A percentile compares a stretch with the other conserved stretches of the same genome.
These are phyloP conservation scores for Lepidotrigona ventralis DNA, from an alignment of 1,140 invertebrate genomes.

Conservation along the genomic window DNA sequence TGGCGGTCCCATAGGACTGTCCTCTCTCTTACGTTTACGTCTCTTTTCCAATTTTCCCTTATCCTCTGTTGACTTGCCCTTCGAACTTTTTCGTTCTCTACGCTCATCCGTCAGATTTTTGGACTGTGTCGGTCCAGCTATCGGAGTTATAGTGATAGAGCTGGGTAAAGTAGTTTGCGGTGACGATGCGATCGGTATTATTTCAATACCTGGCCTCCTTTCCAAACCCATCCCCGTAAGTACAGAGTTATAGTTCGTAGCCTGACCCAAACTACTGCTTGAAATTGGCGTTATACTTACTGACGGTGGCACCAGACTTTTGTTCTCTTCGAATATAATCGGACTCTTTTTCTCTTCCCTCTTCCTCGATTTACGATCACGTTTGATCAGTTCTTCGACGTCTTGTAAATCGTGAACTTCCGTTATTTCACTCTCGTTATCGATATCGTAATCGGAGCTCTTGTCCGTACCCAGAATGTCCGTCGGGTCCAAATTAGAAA, in stretches of 20 bases:
- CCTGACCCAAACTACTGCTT: constrained; percentile 72
- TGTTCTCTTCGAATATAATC: constrained; percentile 81
- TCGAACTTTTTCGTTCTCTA: constrained; percentile 84
- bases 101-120: constrained; percentile 81
- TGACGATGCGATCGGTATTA: constrained; percentile 86
- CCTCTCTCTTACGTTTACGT: constrained; percentile 88
- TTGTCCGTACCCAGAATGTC: constrained; percentile 81
- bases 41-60: constrained; percentile 88
- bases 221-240: constrained; percentile 84
- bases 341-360: constrained; percentile 77
- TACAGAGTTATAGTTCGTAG: constrained; percentile 83
- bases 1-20: constrained; percentile 90
- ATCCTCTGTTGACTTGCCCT: constrained; percentile 80
- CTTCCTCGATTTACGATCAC: constrained; percentile 76
- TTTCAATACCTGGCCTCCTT: constrained; percentile 88
- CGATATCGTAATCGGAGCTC: constrained; percentile 82
- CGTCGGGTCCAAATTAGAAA: constrained; percentile 82
- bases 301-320: constrained; percentile 85
- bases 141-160: constrained; percentile 92
- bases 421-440: constrained; percentile 80
- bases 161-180: constrained; percentile 84
- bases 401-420: constrained; percentile 81
- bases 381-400: constrained; percentile 82
- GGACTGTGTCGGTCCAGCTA: constrained; percentile 81
- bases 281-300: constrained; percentile 90